Conservation (phyloP, 92 coral and sea anemone species). For the Hydrozoanthus gracilis region DNA sequence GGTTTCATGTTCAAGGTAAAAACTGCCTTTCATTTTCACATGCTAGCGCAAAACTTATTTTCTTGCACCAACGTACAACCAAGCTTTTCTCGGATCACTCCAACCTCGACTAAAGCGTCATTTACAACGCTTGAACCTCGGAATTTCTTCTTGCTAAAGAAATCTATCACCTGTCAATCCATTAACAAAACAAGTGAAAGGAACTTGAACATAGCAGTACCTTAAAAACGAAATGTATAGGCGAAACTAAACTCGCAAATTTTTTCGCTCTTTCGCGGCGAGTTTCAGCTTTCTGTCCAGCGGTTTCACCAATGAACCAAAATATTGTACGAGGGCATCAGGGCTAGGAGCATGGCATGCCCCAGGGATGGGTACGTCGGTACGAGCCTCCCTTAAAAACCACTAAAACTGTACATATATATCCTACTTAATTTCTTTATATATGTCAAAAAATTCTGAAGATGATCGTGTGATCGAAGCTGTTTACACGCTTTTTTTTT, state of each 20-base stretch:
- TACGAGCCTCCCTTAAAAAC: too few relatives aligned
- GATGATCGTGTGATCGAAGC: too few relatives aligned
- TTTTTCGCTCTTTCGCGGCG: not conserved
- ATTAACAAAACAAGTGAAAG: not conserved
- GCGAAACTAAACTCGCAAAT: not conserved
- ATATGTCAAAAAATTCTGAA: too few relatives aligned
- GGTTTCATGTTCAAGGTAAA: not conserved
- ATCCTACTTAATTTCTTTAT: too few relatives aligned
- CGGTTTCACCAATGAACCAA: constrained; percentile 19
- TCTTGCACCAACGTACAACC: not conserved
- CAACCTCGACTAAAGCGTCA: constrained; percentile 1
- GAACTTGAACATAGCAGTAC: not conserved
- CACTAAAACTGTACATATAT: too few relatives aligned
- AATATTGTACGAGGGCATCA: not conserved
- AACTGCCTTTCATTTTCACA: not conserved
- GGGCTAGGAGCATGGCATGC: not conserved
- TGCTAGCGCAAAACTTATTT: not conserved
- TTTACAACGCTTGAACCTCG: not conserved
- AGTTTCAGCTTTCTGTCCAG: not conserved
- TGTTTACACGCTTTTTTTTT: too few relatives aligned
- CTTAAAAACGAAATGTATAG: not conserved
- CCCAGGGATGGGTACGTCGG: too few relatives aligned
- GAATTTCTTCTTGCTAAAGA: not conserved
- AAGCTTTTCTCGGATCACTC: not conserved
- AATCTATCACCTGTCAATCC: too few relatives aligned